A percentile compares a stretch with the other conserved stretches of the same genome.
These are phyloP conservation scores for Prionace glauca DNA, from an alignment of 2,797 vertebrate species.

Conservation along the genomic window DNA sequence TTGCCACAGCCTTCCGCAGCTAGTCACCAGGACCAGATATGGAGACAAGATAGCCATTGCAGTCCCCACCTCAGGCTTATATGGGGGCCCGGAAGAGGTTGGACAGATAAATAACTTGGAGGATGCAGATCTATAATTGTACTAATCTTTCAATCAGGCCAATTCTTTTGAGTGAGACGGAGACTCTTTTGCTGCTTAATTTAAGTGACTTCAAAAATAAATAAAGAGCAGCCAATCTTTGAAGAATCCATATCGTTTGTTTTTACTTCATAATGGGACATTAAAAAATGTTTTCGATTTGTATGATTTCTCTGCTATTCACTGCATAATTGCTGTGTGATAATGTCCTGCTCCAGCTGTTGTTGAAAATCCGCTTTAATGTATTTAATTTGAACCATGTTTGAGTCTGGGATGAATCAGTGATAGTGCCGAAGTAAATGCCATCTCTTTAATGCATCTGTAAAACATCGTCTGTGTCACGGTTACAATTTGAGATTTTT, in stretches of 20 bases:
- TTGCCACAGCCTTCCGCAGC: not conserved
- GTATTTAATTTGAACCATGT: conserved; percentile 5
- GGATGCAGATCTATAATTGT: not conserved
- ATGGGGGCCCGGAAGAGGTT: not conserved
- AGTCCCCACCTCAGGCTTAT: not conserved
- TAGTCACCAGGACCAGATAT: not conserved
- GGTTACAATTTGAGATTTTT: not conserved
- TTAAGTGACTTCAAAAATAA: conserved; percentile 20
- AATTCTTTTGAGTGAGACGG: not conserved
- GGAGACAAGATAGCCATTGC: not conserved
- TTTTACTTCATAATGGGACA: conserved; percentile 19
- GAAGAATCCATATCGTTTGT: not conserved
- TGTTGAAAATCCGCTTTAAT: not conserved
- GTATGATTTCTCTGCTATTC: not conserved
- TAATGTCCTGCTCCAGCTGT: conserved; percentile 5
- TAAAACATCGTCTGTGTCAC: not conserved
- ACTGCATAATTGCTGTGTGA: not conserved
- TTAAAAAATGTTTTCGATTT: conserved; percentile 17
- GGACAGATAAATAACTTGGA: not conserved
- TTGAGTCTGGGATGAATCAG: conserved; percentile 17
- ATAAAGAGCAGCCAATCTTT: not conserved
- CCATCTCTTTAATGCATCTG: conserved; percentile 21
- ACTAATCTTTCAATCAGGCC: not conserved
- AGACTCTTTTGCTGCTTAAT: not conserved
- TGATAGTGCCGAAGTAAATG: not conserved